Conservation (phyloP, 53 echinoderm and acorn worm genomes). For the Luidia sarsii region DNA sequence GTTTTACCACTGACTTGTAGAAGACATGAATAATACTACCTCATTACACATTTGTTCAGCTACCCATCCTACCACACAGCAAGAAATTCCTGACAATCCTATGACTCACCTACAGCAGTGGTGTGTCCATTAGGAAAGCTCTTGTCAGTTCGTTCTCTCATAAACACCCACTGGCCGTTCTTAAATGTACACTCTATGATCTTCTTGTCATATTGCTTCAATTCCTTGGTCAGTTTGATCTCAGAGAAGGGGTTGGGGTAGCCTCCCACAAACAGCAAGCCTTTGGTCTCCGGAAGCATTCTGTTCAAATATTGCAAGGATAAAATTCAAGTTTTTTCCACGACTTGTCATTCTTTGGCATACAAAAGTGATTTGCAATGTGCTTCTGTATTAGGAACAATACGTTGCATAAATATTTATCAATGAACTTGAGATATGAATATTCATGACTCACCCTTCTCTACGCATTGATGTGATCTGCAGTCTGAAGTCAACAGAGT, state of each 20-base stretch:
- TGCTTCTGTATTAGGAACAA: too few relatives aligned
- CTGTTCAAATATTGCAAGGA: constrained; percentile 48
- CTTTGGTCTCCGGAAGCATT: constrained; percentile 73
- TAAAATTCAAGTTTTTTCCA: too few relatives aligned
- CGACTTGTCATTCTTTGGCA: too few relatives aligned
- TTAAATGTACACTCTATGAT: constrained; percentile 94
- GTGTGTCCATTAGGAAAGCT: constrained; percentile 90
- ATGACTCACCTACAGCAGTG: constrained; percentile 84
- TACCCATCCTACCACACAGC: too few relatives aligned
- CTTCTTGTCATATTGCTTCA: constrained; percentile 92
- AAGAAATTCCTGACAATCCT: too few relatives aligned
- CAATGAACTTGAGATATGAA: too few relatives aligned
- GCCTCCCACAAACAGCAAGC: constrained; percentile 71
- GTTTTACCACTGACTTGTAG: too few relatives aligned
- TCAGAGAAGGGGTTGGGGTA: constrained; percentile 66
- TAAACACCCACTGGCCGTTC: constrained; percentile 79
- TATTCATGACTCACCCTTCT: constrained; percentile 80
- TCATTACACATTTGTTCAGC: too few relatives aligned
- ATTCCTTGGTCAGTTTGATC: constrained; percentile 79
- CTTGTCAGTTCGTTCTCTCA: constrained; percentile 93
- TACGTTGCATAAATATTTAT: too few relatives aligned
- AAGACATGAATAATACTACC: too few relatives aligned
- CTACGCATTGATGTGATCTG: constrained; percentile 66
- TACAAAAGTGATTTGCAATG: too few relatives aligned
- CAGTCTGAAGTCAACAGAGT: constrained; percentile 93